Evolutionary conservation across 1,140 invertebrate genomes (phyloP).

Genomic region (Saxidomus purpurata): DNA sequence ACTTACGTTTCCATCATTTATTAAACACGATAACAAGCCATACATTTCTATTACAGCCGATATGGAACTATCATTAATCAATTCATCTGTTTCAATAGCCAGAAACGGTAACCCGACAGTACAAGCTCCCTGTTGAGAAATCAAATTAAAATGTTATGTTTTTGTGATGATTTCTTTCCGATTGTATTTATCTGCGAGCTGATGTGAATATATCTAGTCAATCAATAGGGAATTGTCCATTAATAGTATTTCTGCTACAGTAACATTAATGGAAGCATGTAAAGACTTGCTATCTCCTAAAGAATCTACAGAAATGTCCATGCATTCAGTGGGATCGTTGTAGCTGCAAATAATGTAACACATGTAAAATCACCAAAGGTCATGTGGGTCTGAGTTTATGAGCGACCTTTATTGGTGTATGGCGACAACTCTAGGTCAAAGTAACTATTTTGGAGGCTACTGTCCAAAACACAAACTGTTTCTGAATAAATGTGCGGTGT

Average conservation of each 20-base stretch:
- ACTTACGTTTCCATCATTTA: not conserved
- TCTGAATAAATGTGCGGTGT: too few species aligned
- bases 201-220: not conserved
- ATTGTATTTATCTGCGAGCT: not conserved
- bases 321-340: too few species aligned
- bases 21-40: not conserved
- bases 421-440: too few species aligned
- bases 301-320: too few species aligned
- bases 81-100: not conserved
- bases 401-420: too few species aligned
- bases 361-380: too few species aligned
- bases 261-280: too few species aligned
- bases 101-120: not conserved
- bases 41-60: not conserved
- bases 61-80: not conserved
- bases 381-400: too few species aligned
- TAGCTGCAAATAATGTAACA: too few species aligned
- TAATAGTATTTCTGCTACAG: not conserved
- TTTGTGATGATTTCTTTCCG: not conserved
- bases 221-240: not conserved
- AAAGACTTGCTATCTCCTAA: too few species aligned
- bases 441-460: too few species aligned
- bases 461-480: too few species aligned
- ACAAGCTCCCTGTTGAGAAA: slow-evolving; percentile 4
- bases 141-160: not conserved